Base-by-base conservation (phyloP, 2,113 vertebrate genomes). In the Mirounga angustirostris region DNA sequence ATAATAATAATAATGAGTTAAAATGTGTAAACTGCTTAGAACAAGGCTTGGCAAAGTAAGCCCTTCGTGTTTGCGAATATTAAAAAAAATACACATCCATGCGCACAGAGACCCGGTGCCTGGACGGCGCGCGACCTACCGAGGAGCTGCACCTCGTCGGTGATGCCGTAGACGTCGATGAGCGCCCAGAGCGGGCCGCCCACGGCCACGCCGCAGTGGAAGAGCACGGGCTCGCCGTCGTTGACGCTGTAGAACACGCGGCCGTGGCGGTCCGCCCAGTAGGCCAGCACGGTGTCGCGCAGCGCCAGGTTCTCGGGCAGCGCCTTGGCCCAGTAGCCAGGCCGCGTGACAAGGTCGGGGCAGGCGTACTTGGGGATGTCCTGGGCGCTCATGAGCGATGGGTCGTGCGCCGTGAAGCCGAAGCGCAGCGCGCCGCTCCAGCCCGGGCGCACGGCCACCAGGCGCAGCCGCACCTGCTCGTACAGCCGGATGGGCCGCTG, bases 361-460 rank as follows among this genome's bases (percentile, higher is more conserved):
- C 99, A 99, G 76, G 99, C 99, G 2, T 99, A 99, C 98, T 99
- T 99, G 98, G 99, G 99, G 99, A 99, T 99, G 97, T 99, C 99
- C 0, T 99, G 98, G 0, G 99, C 97, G 86, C 99, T 98, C 98
- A 99, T 99, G 98, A 99, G 99, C 0, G 99, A 99, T 0, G 99
- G 99, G 98, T 99, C 99, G 0, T 99, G 98, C 87, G 99, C 99
- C 28, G 99, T 99, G 98, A 99, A 99, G 91, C 99, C 99, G 1
- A 99, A 99, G 88, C 99, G 99, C 33, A 99, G 98, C 0, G 99
- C 99, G 0, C 99, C 99, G 0, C 99, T 99, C 99, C 99, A 99
- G 90, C 99, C 99, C 0, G 99, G 99, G 98, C 99, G 99, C 67
- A 99, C 99, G 0, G 99, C 99, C 78, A 99, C 99, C 96, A 99